These are phyloP conservation scores for Brachypodius melanocephalos DNA, from an alignment of 2,113 vertebrate species.

Conservation along the genomic window DNA sequence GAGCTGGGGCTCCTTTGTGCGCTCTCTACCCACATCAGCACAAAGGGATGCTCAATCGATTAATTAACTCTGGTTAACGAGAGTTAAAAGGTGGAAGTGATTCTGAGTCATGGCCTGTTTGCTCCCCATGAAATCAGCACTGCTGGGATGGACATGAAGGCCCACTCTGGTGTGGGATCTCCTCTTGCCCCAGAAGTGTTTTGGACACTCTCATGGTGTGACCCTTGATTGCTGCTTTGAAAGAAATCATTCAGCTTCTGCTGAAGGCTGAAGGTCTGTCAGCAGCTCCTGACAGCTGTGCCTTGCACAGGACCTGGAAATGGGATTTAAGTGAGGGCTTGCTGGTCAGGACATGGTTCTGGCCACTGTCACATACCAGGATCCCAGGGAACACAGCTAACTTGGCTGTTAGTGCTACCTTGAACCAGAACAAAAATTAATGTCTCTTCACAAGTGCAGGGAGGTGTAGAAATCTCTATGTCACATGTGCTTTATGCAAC, in stretches of 20 bases:
- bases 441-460: not conserved
- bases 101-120: not conserved
- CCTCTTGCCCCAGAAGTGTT: not conserved
- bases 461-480: accelerated
- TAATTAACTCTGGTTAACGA: not conserved
- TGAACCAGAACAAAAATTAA: not conserved
- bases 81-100: not conserved
- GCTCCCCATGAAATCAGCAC: not conserved
- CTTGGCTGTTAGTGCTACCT: not conserved
- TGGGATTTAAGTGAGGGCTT: not conserved
- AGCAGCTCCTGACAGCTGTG: not conserved
- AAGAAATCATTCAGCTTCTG: not conserved
- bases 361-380: not conserved
- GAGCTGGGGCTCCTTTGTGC: not conserved
- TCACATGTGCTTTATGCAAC: not conserved
- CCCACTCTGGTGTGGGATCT: not conserved
- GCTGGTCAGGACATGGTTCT: not conserved
- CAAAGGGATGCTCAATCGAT: not conserved
- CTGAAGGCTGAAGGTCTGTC: not conserved
- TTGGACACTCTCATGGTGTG: not conserved
- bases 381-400: not conserved
- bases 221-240: not conserved
- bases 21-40: accelerated
- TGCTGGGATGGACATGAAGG: not conserved
- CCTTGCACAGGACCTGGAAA: not conserved